Evolutionary conservation across 2,797 vertebrate genomes (phyloP), one percentile per base, ranked within the genome.

Genomic region (Anolis apletophallus): DNA sequence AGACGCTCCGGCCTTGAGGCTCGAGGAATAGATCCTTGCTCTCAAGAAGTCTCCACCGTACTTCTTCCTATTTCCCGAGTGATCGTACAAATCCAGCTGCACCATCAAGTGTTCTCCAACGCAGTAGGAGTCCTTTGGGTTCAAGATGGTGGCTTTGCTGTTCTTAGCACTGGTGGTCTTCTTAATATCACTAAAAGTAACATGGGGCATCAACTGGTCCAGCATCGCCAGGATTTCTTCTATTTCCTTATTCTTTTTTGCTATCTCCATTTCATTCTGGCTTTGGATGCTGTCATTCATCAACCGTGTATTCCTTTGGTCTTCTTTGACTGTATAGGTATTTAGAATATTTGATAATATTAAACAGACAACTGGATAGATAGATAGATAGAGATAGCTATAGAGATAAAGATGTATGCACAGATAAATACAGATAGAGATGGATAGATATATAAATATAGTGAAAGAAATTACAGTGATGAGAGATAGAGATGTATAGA

Each of bases 31-130:
- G 36, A 91, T 87, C 59, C 93, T 90, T 36, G 90, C 93, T 81
- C 83, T 85, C 50, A 94, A 76, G 85, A 94, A 93, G 19, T 94
- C 93, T 61, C 94, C 91, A 0, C 94, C 94, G 1, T 93, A 92
- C 10, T 73, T 29, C 36, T 95, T 95, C 57, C 72, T 89, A 54
- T 3, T 29, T 32, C 94, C 91, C 10, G 87, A 54, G 36, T 87
- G 64, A 59, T 94, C 85, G 32, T 78, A 91, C 46, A 83, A 40
- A 34, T 93, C 84, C 29, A 93, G 40, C 29, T 74, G 86, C 32
- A 95, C 8, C 1, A 83, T 23, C 61, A 94, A 75, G 55, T 77
- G 74, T 9, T 94, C 90, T 9, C 93, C 90, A 3, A 14, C 23
- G 34, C 91, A 93, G 78, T 92, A 92, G 0, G 34, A 83, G 7